phyloP scores from a whole-genome alignment of 2,113 vertebrate genomes.

The Scytalopus superciliaris region DNA sequence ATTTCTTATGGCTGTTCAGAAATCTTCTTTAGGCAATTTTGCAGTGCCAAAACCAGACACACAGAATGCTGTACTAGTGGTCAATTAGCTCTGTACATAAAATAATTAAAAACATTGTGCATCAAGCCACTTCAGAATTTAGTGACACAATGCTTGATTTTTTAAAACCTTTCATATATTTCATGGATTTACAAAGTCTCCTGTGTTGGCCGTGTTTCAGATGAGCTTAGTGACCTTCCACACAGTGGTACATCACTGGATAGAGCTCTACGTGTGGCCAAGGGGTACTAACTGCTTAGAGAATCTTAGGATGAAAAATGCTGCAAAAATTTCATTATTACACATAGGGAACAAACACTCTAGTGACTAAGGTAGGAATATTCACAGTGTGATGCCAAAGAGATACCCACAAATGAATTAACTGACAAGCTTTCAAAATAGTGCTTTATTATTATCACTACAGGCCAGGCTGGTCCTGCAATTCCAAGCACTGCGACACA shows the following conservation, averaged over 20 bases:
- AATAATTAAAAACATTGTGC: not conserved
- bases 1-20: not conserved
- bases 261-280: not conserved
- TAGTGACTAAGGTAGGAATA: not conserved
- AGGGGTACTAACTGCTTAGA: not conserved
- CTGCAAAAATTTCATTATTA: not conserved
- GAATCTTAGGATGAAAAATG: not conserved
- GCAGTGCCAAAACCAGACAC: not conserved
- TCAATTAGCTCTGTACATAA: not conserved
- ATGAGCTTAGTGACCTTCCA: not conserved
- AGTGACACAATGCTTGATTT: not conserved
- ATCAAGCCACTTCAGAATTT: not conserved
- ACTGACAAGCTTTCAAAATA: not conserved
- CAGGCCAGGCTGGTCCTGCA: not conserved
- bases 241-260: not conserved
- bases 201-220: not conserved
- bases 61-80: not conserved
- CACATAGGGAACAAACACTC: not conserved
- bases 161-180: not conserved
- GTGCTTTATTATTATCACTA: not conserved
- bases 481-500: not conserved
- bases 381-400: not conserved
- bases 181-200: not conserved
- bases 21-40: not conserved
- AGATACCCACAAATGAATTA: not conserved